Evolutionary conservation across 2,888 invertebrate species (phyloP).

Genomic region (Glaucopsyche alexis): DNA sequence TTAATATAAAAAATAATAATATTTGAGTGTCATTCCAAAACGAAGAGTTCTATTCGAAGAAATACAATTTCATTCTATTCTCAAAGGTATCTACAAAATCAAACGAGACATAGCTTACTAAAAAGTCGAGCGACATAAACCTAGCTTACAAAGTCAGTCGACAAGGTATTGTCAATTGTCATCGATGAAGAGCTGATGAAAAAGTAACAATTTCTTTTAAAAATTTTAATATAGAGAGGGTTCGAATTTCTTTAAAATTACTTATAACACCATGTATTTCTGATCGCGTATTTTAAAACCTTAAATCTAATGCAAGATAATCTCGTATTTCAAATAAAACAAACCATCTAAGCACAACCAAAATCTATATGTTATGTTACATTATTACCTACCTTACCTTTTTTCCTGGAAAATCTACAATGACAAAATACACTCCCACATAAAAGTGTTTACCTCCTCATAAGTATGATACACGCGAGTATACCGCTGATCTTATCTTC

Average conservation of each 20-base stretch:
- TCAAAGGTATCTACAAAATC: neutral
- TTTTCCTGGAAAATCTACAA: too few relatives aligned
- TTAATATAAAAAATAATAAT: too few relatives aligned
- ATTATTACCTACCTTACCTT: too few relatives aligned
- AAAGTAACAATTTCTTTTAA: neutral
- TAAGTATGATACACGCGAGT: neutral
- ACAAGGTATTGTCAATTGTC: neutral
- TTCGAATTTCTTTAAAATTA: neutral
- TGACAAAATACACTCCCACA: too few relatives aligned
- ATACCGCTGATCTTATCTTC: neutral
- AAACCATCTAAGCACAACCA: too few relatives aligned
- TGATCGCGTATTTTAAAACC: too few relatives aligned
- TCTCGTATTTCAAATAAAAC: too few relatives aligned
- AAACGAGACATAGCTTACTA: neutral
- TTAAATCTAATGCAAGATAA: too few relatives aligned
- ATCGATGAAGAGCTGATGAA: neutral
- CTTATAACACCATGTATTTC: neutral
- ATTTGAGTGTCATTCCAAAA: neutral
- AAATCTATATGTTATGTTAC: too few relatives aligned
- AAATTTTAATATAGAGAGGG: neutral
- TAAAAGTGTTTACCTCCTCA: neutral
- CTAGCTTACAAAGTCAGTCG: neutral
- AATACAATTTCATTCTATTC: neutral
- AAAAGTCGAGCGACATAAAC: neutral
- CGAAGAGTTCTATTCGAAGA: neutral